phyloP scores from a whole-genome alignment of 1,140 invertebrate species.

The Acromyrmex heyeri region DNA sequence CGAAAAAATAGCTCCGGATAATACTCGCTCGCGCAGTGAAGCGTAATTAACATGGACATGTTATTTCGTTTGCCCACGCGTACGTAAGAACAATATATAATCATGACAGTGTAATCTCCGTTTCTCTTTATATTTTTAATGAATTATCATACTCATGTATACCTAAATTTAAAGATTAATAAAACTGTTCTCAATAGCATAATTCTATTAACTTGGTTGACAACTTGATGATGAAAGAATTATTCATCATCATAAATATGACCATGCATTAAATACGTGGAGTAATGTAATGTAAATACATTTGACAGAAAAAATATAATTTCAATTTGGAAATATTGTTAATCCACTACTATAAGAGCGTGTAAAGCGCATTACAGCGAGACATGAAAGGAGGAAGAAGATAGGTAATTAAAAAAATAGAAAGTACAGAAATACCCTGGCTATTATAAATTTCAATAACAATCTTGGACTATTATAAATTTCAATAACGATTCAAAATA shows the following conservation, averaged over 20 bases:
- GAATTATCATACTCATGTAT: background rate
- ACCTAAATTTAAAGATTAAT: conserved; percentile 31
- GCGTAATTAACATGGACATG: conserved; percentile 14
- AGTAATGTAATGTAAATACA: background rate
- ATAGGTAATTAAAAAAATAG: conserved; percentile 8
- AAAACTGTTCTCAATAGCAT: background rate
- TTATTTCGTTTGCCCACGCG: background rate
- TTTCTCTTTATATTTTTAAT: background rate
- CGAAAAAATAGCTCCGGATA: conserved; percentile 5
- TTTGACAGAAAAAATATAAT: conserved; percentile 11
- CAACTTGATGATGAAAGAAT: conserved; percentile 10
- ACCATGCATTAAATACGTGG: background rate
- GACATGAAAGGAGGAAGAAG: background rate
- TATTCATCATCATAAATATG: background rate
- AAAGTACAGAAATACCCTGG: background rate
- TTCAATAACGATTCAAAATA: conserved; percentile 43
- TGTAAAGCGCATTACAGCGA: background rate
- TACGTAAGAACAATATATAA: background rate
- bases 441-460: conserved; percentile 48
- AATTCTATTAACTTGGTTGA: background rate
- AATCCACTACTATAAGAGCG: background rate
- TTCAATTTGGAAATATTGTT: conserved; percentile 25
- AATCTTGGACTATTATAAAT: conserved; percentile 23
- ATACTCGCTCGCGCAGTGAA: background rate
- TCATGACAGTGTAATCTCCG: background rate